Conservation (phyloP, 2,797 vertebrate species). For the Cynodonichthys magdalenae region DNA sequence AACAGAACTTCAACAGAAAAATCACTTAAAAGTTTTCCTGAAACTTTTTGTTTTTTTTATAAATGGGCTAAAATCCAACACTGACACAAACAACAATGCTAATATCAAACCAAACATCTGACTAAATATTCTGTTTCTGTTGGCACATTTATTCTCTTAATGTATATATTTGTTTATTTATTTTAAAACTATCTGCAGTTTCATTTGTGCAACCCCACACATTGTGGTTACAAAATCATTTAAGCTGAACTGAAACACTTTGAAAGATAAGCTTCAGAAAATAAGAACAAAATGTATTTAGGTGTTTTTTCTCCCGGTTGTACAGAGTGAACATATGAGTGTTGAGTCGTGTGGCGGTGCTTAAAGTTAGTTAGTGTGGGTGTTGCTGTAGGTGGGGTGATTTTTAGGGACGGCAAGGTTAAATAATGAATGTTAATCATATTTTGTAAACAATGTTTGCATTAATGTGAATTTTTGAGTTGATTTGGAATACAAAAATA, state of each 20-base stretch:
- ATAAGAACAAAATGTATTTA: slow-evolving; percentile 1
- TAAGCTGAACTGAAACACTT: slow-evolving; percentile 5
- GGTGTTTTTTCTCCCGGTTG: slow-evolving; percentile 9
- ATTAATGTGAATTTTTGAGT: background rate
- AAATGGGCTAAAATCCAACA: too few relatives aligned
- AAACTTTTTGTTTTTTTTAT: too few relatives aligned
- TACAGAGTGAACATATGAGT: background rate
- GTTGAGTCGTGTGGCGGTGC: background rate
- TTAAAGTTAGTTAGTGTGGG: background rate
- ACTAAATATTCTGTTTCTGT: too few relatives aligned
- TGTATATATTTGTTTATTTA: too few relatives aligned
- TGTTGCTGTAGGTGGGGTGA: slow-evolving; percentile 8
- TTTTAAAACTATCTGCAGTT: background rate
- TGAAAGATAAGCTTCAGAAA: background rate
- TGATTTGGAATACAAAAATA: background rate
- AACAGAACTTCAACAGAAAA: too few relatives aligned
- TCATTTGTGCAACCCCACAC: background rate
- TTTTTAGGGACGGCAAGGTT: slow-evolving; percentile 3
- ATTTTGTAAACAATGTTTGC: background rate
- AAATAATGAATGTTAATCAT: background rate
- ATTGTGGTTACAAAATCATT: background rate
- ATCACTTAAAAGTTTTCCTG: too few relatives aligned
- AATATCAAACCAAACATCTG: too few relatives aligned
- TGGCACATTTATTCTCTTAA: too few relatives aligned
- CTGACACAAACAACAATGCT: too few relatives aligned